These are phyloP conservation scores for Strongylocentrotus purpuratus DNA, from an alignment of 35 echinoderm and acorn worm species.

Conservation along the genomic window DNA sequence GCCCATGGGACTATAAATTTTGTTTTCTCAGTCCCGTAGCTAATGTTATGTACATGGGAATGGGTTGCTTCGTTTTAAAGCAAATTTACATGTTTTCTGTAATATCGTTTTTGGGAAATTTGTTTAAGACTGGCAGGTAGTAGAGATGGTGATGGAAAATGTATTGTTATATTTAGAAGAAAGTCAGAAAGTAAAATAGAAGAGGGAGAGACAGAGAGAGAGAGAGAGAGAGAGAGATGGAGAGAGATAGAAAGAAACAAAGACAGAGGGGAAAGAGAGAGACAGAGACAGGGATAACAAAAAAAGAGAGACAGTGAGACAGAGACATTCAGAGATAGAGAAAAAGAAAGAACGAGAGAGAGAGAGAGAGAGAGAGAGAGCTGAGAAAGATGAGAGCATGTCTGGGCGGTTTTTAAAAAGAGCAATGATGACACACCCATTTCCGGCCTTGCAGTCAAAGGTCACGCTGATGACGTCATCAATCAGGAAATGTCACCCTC, in stretches of 20 bases:
- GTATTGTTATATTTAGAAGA: too few species aligned
- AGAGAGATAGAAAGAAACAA: not conserved
- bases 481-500: not conserved
- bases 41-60: too few species aligned
- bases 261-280: not conserved
- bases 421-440: conserved; percentile 27
- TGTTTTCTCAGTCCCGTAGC: too few species aligned
- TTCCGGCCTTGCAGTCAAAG: conserved; percentile 26
- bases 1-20: too few species aligned
- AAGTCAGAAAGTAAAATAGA: too few species aligned
- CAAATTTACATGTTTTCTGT: too few species aligned
- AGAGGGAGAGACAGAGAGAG: not conserved
- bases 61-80: too few species aligned
- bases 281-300: not conserved
- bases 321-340: not conserved
- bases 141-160: too few species aligned
- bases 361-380: not conserved
- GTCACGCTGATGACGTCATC: conserved; percentile 20
- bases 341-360: not conserved
- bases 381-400: not conserved
- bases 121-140: too few species aligned
- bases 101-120: too few species aligned
- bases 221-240: not conserved
- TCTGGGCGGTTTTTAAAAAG: not conserved
- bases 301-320: not conserved